Conservation (phyloP, 2,113 vertebrate species). For the Syrmaticus mikado region DNA sequence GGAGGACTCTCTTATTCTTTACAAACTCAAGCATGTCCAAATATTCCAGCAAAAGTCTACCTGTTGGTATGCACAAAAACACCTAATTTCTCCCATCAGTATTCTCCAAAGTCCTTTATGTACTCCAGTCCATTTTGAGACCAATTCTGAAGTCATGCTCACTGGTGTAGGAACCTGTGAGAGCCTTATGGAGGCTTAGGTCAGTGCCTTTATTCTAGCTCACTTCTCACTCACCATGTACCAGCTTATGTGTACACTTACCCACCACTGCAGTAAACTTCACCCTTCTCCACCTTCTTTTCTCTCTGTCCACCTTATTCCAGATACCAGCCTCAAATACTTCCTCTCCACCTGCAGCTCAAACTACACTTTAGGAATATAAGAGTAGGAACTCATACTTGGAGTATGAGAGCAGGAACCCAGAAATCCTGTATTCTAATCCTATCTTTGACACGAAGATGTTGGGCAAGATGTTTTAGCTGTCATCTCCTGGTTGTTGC, state of each 20-base stretch:
- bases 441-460: background rate
- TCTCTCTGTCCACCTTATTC: background rate
- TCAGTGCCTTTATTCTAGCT: background rate
- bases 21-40: background rate
- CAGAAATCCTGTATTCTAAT: background rate
- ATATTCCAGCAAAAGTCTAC: background rate
- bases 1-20: background rate
- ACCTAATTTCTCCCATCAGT: background rate
- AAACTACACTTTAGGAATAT: background rate
- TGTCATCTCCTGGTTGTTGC: background rate
- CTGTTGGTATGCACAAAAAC: background rate
- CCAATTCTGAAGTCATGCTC: background rate
- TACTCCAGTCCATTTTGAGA: background rate
- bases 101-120: background rate
- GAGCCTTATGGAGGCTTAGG: background rate
- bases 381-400: background rate
- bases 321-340: background rate
- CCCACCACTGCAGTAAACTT: background rate
- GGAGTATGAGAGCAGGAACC: background rate
- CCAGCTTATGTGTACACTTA: background rate
- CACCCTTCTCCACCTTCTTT: background rate
- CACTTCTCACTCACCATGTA: background rate
- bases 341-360: background rate
- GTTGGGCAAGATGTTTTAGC: background rate
- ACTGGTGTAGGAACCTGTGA: background rate